Conservation (phyloP, 2,113 vertebrate genomes). For the Dendropsophus ebraccatus region DNA sequence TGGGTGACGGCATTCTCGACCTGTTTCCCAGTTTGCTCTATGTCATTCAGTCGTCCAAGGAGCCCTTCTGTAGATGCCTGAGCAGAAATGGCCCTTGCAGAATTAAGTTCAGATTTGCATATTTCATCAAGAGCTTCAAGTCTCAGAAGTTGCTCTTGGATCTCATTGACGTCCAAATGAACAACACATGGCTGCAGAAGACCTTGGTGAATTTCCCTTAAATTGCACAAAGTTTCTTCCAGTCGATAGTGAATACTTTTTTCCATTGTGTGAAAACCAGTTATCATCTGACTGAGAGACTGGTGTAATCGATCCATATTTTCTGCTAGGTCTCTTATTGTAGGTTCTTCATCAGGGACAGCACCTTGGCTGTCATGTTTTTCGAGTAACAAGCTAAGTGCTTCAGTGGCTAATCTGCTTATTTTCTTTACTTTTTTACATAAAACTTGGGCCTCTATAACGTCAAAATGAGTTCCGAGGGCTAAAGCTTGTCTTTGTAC, state of each 20-base stretch:
- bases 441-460: constrained; percentile 73
- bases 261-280: constrained; percentile 67
- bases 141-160: constrained; percentile 73
- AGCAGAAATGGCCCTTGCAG: constrained; percentile 66
- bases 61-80: constrained; percentile 59
- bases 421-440: constrained; percentile 74
- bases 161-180: constrained; percentile 67
- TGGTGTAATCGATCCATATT: constrained; percentile 67
- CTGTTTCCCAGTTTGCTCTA: constrained; percentile 68
- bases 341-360: constrained; percentile 71
- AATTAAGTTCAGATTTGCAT: constrained; percentile 72
- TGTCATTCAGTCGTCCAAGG: constrained; percentile 62
- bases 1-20: constrained; percentile 73
- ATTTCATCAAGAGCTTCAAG: constrained; percentile 74
- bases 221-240: constrained; percentile 66
- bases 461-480: constrained; percentile 64
- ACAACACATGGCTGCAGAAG: constrained; percentile 70
- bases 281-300: constrained; percentile 70
- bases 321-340: constrained; percentile 71
- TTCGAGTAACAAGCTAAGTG: constrained; percentile 68
- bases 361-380: constrained; percentile 69
- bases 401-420: constrained; percentile 70
- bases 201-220: constrained; percentile 70
- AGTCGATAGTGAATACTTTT: constrained; percentile 69
- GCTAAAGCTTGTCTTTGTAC: constrained; percentile 71